These are phyloP conservation scores for Drosophila prostipennis DNA, from an alignment of 2,888 invertebrate species.

Conservation along the genomic window DNA sequence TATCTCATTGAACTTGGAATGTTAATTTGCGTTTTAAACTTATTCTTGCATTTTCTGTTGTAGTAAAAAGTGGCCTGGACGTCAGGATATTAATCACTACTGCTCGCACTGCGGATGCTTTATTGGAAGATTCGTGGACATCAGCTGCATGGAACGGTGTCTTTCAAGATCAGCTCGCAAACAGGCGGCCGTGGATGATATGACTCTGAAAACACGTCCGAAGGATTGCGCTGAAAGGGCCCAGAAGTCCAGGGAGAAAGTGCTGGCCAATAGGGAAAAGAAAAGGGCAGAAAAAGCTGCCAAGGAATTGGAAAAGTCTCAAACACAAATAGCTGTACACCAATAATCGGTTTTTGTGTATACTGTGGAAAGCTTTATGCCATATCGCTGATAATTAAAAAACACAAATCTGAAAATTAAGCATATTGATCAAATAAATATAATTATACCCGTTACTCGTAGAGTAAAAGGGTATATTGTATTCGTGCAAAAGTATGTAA, in stretches of 20 bases:
- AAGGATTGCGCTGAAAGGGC: constrained; percentile 74
- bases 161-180: constrained; percentile 69
- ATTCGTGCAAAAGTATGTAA: too few relatives aligned
- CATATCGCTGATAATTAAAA: too few relatives aligned
- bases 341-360: constrained; percentile 39
- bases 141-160: constrained; percentile 70
- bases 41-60: not conserved
- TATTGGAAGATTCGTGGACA: constrained; percentile 76
- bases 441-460: too few relatives aligned
- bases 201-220: constrained; percentile 71
- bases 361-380: constrained; percentile 37
- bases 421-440: too few relatives aligned
- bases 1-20: too few relatives aligned
- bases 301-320: constrained; percentile 12
- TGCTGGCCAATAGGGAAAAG: constrained; percentile 57
- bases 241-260: constrained; percentile 61
- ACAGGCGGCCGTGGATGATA: constrained; percentile 69
- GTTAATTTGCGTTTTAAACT: too few relatives aligned
- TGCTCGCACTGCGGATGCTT: constrained; percentile 82
- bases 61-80: constrained; percentile 75
- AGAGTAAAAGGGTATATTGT: too few relatives aligned
- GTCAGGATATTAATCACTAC: constrained; percentile 82
- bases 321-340: constrained; percentile 42
- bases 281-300: constrained; percentile 43
- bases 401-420: too few relatives aligned